Evolutionary conservation across 2,113 vertebrate genomes (phyloP).

Genomic region (Danio rerio): GRCz12tu NC_133197.1:14219001-14219500

Average conservation of each 20-base stretch:
- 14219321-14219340: not conserved
- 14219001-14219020: too few species aligned
- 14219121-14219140: not conserved
- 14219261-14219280: not conserved
- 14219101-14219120: constrained; percentile 6
- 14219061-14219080: not conserved
- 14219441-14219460: too few species aligned
- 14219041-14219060: too few species aligned
- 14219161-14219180: not conserved
- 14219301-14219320: constrained; percentile 6
- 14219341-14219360: too few species aligned
- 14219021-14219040: too few species aligned
- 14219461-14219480: too few species aligned
- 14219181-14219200: constrained; percentile 14
- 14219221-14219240: constrained; percentile 8
- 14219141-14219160: constrained; percentile 13
- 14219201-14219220: constrained; percentile 20
- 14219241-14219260: not conserved
- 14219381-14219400: too few species aligned
- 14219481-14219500: too few species aligned
- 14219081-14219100: not conserved
- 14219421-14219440: too few species aligned
- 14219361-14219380: too few species aligned
- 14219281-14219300: too few species aligned
- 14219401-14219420: too few species aligned